phyloP scores from a whole-genome alignment of 2,888 invertebrate genomes.

The Athripsodes cinereus region DNA sequence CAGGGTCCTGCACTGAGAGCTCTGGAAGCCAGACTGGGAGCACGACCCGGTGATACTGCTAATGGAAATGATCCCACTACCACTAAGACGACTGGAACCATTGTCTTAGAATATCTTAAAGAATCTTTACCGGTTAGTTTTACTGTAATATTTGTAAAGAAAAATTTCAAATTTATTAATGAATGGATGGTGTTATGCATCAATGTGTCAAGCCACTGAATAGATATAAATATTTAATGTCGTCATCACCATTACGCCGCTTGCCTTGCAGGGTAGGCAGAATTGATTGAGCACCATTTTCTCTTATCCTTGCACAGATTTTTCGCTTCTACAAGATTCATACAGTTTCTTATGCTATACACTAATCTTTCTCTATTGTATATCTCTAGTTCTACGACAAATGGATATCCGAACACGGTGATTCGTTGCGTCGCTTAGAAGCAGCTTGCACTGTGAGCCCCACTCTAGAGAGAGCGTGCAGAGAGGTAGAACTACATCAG shows the following conservation, averaged over 20 bases:
- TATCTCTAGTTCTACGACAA: slow-evolving; percentile 56
- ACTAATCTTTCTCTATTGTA: neutral
- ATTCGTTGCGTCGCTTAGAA: slow-evolving; percentile 75
- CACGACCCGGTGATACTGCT: slow-evolving; percentile 62
- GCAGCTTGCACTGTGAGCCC: slow-evolving; percentile 64
- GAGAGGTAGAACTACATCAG: slow-evolving; percentile 76
- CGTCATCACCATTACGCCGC: too few species aligned
- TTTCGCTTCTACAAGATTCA: too few species aligned
- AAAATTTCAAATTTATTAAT: too few species aligned
- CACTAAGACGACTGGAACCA: slow-evolving; percentile 8
- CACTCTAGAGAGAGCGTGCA: slow-evolving; percentile 63
- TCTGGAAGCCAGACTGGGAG: slow-evolving; percentile 65
- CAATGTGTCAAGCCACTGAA: too few species aligned
- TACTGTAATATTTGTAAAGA: too few species aligned
- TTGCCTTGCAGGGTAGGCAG: too few species aligned
- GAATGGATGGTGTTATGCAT: too few species aligned
- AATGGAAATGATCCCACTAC: slow-evolving; percentile 37
- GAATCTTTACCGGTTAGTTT: slow-evolving; percentile 21
- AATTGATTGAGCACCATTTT: too few species aligned
- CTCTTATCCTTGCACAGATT: too few species aligned
- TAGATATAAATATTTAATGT: too few species aligned
- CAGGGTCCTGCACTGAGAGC: slow-evolving; percentile 76
- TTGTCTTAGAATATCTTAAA: slow-evolving; percentile 20
- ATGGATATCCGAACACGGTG: slow-evolving; percentile 66
- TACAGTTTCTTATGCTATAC: too few species aligned